Conservation (phyloP, 2,113 vertebrate species). For the Psittacula cyanocephala region DNA sequence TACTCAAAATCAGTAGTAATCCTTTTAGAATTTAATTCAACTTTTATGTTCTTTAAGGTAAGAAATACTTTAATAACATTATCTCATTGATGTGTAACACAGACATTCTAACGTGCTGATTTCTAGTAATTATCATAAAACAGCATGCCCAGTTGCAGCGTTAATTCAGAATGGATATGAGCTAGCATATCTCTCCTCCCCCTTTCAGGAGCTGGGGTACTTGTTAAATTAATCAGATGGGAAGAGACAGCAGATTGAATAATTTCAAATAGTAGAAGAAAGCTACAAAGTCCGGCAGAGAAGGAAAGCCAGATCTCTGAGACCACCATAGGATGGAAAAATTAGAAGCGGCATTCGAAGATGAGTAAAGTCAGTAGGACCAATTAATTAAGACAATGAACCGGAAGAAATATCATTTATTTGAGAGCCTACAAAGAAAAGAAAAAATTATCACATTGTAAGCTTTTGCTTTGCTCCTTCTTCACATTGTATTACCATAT, state of each 20-base stretch:
- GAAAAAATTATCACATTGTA: neutral
- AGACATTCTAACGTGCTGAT: neutral
- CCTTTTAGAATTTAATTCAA: neutral
- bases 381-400: slow-evolving; percentile 40
- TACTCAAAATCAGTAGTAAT: neutral
- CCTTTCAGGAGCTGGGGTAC: neutral
- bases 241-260: neutral
- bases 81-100: neutral
- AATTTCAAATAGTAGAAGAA: neutral
- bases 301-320: neutral
- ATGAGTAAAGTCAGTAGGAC: neutral
- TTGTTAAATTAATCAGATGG: slow-evolving; percentile 7
- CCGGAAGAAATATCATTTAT: slow-evolving; percentile 45
- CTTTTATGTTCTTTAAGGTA: neutral
- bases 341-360: neutral
- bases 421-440: neutral
- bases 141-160: neutral
- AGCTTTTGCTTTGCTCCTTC: neutral
- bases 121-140: neutral
- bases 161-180: neutral
- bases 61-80: neutral
- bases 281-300: neutral
- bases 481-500: neutral
- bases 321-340: neutral
- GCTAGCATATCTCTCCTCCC: neutral